Evolutionary conservation across 2,113 vertebrate species (phyloP), one percentile per base, ranked within the genome.

Genomic region (Trichomycterus rosablanca): DNA sequence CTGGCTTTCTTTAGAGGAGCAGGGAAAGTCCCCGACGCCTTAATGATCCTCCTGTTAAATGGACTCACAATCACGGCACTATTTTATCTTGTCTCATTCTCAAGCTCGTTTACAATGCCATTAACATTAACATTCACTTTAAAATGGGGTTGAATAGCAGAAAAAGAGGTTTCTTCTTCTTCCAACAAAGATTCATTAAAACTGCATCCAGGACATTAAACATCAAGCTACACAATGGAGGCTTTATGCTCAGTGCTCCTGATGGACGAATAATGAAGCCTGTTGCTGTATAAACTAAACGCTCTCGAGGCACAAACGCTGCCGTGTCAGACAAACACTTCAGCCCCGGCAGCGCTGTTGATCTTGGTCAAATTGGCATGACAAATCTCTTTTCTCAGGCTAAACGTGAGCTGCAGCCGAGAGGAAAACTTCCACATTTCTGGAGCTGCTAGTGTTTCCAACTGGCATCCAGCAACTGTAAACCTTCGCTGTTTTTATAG

Each of bases 21-120:
- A 43, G 54, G 55, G 74, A 74, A 72, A 68, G 66, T 55, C 72
- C 72, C 66, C 19, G 35, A 52, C 63, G 67, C 56, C 71, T 71
- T 74, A 75, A 71, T 69, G 72, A 79, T 71, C 70, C 60, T 58
- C 74, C 70, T 69, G 56, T 71, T 74, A 71, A 79, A 73, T 72
- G 71, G 66, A 71, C 66, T 59, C 70, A 76, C 72, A 64, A 64
- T 73, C 71, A 63, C 70, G 59, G 65, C 49, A 61, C 51, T 71
- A 63, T 70, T 67, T 59, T 76, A 73, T 76, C 74, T 76, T 76
- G 72, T 79, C 77, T 51, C 15, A 55, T 70, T 73, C 70, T 69
- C 30, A 34, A 65, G 63, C 67, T 71, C 74, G 70, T 57, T 70
- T 61, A 66, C 57, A 56, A 48, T 55, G 24, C 58, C 42, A 64